phyloP scores from a whole-genome alignment of 2,797 vertebrate genomes.

The Anabas testudineus region DNA sequence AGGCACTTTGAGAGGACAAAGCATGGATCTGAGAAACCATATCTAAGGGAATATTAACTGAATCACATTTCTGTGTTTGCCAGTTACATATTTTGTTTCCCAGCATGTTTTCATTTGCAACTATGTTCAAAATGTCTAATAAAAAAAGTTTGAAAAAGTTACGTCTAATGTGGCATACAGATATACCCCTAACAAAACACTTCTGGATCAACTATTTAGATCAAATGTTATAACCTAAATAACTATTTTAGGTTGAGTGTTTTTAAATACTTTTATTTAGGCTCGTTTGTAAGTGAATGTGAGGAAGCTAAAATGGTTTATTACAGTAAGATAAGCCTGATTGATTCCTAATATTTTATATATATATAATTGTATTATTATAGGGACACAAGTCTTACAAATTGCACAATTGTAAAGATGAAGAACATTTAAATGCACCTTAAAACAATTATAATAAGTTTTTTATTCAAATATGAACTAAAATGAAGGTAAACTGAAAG shows the following conservation, averaged over 20 bases:
- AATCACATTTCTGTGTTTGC: neutral
- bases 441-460: neutral
- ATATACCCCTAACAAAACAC: no score
- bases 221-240: no score
- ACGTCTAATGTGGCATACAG: no score
- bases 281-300: no score
- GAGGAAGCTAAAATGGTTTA: no score
- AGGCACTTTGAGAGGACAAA: slow-evolving; percentile 12
- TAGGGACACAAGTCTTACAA: no score
- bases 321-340: neutral
- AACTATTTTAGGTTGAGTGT: no score
- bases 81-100: neutral
- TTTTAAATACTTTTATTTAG: no score
- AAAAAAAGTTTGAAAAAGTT: neutral
- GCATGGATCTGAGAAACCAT: slow-evolving; percentile 2
- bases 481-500: neutral
- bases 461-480: neutral
- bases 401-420: neutral
- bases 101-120: no score
- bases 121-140: neutral
- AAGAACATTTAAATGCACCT: neutral
- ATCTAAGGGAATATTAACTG: neutral
- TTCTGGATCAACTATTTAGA: no score
- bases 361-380: no score
- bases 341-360: no score